Evolutionary conservation across 2,888 invertebrate species (phyloP), one percentile per base, ranked within the genome.

Genomic region (Hydraecia micacea): DNA sequence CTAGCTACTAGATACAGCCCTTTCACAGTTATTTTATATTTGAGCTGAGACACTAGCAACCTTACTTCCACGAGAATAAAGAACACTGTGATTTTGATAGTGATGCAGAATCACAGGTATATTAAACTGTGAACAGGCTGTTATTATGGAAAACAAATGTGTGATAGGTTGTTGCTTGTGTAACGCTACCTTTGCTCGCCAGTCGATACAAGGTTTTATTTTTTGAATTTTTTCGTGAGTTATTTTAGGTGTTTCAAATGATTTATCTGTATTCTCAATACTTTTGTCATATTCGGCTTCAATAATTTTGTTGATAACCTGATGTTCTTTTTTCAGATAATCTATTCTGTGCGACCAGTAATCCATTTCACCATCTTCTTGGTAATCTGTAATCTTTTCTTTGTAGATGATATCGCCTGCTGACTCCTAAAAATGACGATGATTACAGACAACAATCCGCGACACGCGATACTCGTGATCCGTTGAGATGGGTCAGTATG

Each of bases 311-410:
- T 96, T 96, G 15, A 97, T 97, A 73, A 90, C 75, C 81, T 94
- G 93, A 87, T 97, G 96, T 90, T 96, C 96, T 82, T 93, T 95
- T 90, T 94, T 96, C 2, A 97, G 88, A 81, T 89, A 90, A 75
- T 96, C 95, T 70, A 96, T 93, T 93, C 96, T 92, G 52, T 92
- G 91, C 39, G 91, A 83, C 96, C 96, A 96, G 82, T 96, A 97
- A 89, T 95, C 95, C 77, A 90, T 87, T 77, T 94, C 93, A 65
- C 91, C 89, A 85, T 93, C 90, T 32, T 87, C 91, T 65, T 86
- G 88, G 55, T 85, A 71, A 80, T 92, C 92, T 58, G 85, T 62
- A 74, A 75, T 60, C 75, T 90, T 91, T n/a, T 89, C 93, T 73
- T 91, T 89, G 79, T 91, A 93, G 62, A 91, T 82, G 4, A 92